Conservation (phyloP, 2,113 vertebrate species). For the Colaptes auratus region DNA sequence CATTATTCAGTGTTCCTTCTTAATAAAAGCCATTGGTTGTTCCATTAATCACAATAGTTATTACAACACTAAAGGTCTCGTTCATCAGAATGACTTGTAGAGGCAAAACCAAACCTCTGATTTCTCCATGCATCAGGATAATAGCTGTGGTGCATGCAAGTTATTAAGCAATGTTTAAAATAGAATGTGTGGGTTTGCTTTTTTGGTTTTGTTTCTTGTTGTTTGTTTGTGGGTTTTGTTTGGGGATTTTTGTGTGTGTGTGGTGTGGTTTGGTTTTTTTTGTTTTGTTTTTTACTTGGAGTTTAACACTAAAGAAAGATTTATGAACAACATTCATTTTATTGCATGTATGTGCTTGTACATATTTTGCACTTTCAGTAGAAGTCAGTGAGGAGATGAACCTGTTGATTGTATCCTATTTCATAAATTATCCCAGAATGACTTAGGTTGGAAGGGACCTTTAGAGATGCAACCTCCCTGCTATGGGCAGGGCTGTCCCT, state of each 20-base stretch:
- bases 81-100: slow-evolving; percentile 46
- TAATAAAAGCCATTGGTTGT: slow-evolving; percentile 57
- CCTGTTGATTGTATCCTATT: background rate
- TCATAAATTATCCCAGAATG: background rate
- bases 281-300: background rate
- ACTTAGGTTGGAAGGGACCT: no score
- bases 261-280: no score
- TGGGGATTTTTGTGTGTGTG: no score
- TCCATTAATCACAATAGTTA: slow-evolving; percentile 61
- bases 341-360: background rate
- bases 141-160: background rate
- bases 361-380: background rate
- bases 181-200: background rate
- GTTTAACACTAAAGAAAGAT: background rate
- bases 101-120: slow-evolving; percentile 34
- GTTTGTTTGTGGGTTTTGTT: background rate
- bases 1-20: slow-evolving; percentile 67
- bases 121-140: slow-evolving; percentile 4
- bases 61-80: slow-evolving; percentile 44
- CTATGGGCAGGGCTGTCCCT: no score
- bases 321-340: background rate
- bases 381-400: background rate
- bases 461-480: no score
- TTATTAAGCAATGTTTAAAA: background rate
- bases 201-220: background rate